Percentiles rank a stretch among this genome's conserved stretches.
Evolutionary conservation across 2,797 vertebrate species (phyloP).

Genomic region (Pempheris klunzingeri): DNA sequence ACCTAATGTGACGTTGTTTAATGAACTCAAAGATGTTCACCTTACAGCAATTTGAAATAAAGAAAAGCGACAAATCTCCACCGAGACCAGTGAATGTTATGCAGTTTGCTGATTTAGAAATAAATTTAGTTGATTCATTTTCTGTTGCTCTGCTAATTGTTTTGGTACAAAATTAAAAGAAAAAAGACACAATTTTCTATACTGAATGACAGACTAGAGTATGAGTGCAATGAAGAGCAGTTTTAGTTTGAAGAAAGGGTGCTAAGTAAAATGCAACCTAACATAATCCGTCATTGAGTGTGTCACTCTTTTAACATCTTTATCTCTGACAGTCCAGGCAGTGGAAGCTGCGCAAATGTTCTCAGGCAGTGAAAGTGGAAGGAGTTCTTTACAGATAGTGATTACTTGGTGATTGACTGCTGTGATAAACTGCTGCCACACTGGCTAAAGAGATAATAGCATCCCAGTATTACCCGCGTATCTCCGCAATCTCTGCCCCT

Average conservation of each 20-base stretch:
- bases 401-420: slow-evolving; percentile 62
- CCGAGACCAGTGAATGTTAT: background rate
- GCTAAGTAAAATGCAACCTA: slow-evolving; percentile 1
- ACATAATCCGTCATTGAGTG: slow-evolving; percentile 11
- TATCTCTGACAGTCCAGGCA: slow-evolving; percentile 32
- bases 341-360: slow-evolving; percentile 50
- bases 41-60: background rate
- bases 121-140: background rate
- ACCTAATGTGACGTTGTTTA: background rate
- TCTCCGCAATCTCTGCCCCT: slow-evolving; percentile 42
- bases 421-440: slow-evolving; percentile 61
- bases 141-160: background rate
- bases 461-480: slow-evolving; percentile 52
- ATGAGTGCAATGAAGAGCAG: background rate
- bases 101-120: background rate
- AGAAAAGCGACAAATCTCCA: background rate
- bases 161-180: background rate
- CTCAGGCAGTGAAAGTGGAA: slow-evolving; percentile 64
- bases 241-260: background rate
- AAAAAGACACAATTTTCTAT: background rate
- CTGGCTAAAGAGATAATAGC: slow-evolving; percentile 59
- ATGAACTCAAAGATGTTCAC: background rate
- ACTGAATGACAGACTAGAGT: background rate
- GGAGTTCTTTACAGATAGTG: slow-evolving; percentile 51
- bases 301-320: slow-evolving; percentile 24